These are phyloP conservation scores for Pollenia labialis DNA, from an alignment of 2,888 invertebrate genomes.

Conservation along the genomic window DNA sequence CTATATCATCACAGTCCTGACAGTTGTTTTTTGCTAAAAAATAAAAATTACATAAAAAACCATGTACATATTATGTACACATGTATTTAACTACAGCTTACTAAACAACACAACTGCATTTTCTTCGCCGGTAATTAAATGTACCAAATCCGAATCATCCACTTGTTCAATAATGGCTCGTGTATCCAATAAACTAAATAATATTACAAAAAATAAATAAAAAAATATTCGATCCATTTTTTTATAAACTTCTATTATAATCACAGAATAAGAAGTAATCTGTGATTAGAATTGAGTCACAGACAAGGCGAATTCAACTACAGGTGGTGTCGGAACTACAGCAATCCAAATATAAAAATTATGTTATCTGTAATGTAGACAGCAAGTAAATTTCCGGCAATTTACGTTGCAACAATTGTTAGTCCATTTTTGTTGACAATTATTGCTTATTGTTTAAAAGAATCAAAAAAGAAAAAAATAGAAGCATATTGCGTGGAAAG, in stretches of 20 bases:
- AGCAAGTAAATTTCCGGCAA: too few relatives aligned
- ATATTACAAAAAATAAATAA: neutral
- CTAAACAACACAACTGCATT: constrained; percentile 92
- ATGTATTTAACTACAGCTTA: constrained; percentile 84
- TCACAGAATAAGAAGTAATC: too few relatives aligned
- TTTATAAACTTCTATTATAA: too few relatives aligned
- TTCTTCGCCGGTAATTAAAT: constrained; percentile 90
- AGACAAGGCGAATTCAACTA: rapidly evolving
- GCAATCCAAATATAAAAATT: too few relatives aligned
- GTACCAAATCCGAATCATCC: constrained; percentile 91
- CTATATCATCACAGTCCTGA: constrained; percentile 88
- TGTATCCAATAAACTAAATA: constrained; percentile 8
- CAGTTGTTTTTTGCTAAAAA: constrained; percentile 89
- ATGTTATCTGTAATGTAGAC: too few relatives aligned
- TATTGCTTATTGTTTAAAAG: too few relatives aligned
- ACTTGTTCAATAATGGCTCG: constrained; percentile 86
- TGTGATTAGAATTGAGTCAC: too few relatives aligned
- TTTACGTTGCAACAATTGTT: too few relatives aligned
- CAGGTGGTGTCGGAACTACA: rapidly evolving
- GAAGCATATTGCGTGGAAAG: too few relatives aligned
- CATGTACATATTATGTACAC: too few relatives aligned
- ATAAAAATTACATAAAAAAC: neutral
- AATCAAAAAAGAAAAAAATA: too few relatives aligned
- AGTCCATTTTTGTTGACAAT: too few relatives aligned
- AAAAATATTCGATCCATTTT: neutral